Conservation (phyloP, 2,888 invertebrate genomes). For the Tillus elongatus region DNA sequence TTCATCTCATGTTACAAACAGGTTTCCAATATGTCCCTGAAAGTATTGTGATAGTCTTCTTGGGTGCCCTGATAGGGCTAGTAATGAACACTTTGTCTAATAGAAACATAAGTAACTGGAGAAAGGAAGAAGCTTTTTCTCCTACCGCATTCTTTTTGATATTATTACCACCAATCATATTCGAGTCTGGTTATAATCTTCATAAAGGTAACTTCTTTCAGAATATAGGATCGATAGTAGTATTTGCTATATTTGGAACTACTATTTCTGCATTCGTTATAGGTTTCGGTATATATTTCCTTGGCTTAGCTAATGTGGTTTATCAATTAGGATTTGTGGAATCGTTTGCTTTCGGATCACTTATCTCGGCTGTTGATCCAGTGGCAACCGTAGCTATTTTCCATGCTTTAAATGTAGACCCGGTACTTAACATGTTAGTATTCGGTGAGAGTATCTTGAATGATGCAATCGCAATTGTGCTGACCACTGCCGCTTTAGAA, state of each 20-base stretch:
- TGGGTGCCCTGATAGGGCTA: constrained; percentile 88
- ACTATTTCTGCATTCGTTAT: constrained; percentile 95
- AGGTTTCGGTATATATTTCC: constrained; percentile 89
- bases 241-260: constrained; percentile 96
- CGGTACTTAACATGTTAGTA: constrained; percentile 97
- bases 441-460: constrained; percentile 94
- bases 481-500: constrained; percentile 81
- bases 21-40: constrained; percentile 96
- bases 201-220: constrained; percentile 96
- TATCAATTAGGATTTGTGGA: constrained; percentile 90
- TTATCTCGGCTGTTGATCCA: constrained; percentile 98
- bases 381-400: constrained; percentile 99
- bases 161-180: constrained; percentile 94
- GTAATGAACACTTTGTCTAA: constrained; percentile 82
- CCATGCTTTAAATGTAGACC: constrained; percentile 94
- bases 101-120: constrained; percentile 86
- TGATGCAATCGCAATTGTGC: constrained; percentile 96
- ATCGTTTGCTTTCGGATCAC: constrained; percentile 96
- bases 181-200: constrained; percentile 97
- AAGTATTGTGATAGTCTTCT: constrained; percentile 91
- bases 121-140: constrained; percentile 95
- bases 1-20: constrained; percentile 90
- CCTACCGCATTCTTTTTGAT: constrained; percentile 97
- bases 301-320: constrained; percentile 86
- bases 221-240: constrained; percentile 96